Base-by-base conservation (phyloP, 2,113 vertebrate genomes). In the Climacteris rufus region DNA sequence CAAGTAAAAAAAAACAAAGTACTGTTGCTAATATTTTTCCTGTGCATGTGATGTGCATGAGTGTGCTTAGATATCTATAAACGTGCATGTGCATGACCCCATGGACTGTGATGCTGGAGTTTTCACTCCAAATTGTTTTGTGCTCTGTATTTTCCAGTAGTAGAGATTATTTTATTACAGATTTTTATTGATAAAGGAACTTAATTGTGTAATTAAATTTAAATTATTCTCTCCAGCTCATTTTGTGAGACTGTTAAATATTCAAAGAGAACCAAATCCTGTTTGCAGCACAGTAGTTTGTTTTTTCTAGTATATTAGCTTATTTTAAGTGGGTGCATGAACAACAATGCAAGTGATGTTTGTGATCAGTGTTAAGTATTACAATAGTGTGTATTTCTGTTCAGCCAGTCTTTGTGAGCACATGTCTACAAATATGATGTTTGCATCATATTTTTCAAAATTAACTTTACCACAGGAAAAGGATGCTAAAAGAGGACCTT, bases 1-100 rank as follows among this genome's bases (percentile, higher is more conserved):
- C 68, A 68, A 52, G 69, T 42, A 9, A 15, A 40, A 54, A n/a
- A n/a, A 49, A 39, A 54, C n/a, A 19, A 64, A 40, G 47, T 86
- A 40, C 79, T 91, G 78, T 96, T 97, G 93, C 97, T 98, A 94
- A 63, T 96, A 80, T 97, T 91, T 93, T 94, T 68, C 92, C 74
- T 78, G 44, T 95, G 98, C 97, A 97, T 97, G 96, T 68, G 54
- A 33, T 28, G 45, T 85, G 96, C 92, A 90, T 97, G 98, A 86
- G 50, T 63, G 11, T 69, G 65, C 53, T 94, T 85, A 94, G 95
- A 16, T 96, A 84, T 53, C 96, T 96, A 14, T 96, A 42, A 49
- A 80, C 35, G 13, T 92, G 98, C 98, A 98, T 97, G 98, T 97
- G 98, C 98, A 98, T 98, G 98, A 96, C 57, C 85, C 96, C 53